Base-by-base conservation (phyloP, 1,140 invertebrate species). In the Aphelenchoides fujianensis region DNA sequence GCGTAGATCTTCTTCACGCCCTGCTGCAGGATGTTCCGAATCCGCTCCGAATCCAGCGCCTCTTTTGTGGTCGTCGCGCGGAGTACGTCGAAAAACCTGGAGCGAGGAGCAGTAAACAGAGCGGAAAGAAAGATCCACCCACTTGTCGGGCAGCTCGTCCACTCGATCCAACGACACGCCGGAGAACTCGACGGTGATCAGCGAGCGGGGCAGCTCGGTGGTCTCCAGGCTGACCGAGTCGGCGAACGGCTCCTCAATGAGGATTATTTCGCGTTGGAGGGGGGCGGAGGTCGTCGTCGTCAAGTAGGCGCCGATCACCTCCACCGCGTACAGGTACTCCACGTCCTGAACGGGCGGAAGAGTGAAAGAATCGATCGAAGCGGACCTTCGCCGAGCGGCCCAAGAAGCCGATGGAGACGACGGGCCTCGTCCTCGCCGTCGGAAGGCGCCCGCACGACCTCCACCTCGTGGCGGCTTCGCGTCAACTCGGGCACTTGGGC, bases 401-500 rank as follows among this genome's bases (percentile, higher is more conserved):
- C 74, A 92, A 86, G 91, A 92, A 95, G 0, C 89, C 91, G 71
- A 92, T 88, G 70, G 87, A 85, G 28, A 93, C 90, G 76, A 93
- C 86, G 30, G n/a, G 93, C 93, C 86, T 91, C 90, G 70, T 90
- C 90, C 83, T 93, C 92, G 68, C 92, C 91, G 84, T 94, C 92
- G 54, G 90, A 90, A 0, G 93, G 91, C 87, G 92, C 95, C 69
- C 87, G 86, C 23, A 89, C 61, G 1, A 23, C 30, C 0, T 12
- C 52, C 1, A 12, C 79, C 48, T 84, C 73, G 36, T 84, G 79
- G 0, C 90, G 86, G 74, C 87, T 86, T 79, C 88, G 74, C 59
- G 82, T 77, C 12, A 91, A 84, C 0, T 89, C 88, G 0, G 90
- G 89, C 2, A 93, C 89, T n/a, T n/a, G n/a, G 61, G 84, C 37